Evolutionary conservation across 2,113 vertebrate species (phyloP), one percentile per base, ranked within the genome.

Genomic region (Gymnorhina tibicen): DNA sequence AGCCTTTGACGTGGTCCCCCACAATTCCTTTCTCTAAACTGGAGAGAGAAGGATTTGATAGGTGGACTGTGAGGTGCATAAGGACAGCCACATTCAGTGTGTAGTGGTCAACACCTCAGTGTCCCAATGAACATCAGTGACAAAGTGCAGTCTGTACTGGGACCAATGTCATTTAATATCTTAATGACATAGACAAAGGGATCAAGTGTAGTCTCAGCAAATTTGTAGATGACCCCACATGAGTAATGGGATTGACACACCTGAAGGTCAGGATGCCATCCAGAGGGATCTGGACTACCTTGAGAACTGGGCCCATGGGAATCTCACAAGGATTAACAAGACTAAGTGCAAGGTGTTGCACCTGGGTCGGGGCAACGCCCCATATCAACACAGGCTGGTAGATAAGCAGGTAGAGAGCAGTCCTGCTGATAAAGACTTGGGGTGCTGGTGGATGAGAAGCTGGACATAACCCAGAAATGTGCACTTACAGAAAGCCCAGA

Each of bases 291-390:
- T 62, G n/a, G 20, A 56, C 16, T 49, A 18, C 5, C 13, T 49
- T 56, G 21, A 79, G 24, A 72, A 10, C 24, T 30, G 16, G 6
- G 5, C 5, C 20, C 13, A 35, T 10, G 30, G 9, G 21, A 56
- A 55, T 79, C 20, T n/a, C 30, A 47, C 13, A 19, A 41, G 13
- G 13, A 41, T 47, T 63, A 79, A 41, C 24, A 44, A 55, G 8
- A n/a, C 20, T 24, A 41, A 63, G 3, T 55, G 6, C 9, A 26
- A 70, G 41, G 20, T 21, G 24, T 30, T 72, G 35, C 17, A 12
- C 14, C 21, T 64, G 49, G 11, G 11, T 18, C 1, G 1, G 26
- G 17, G 6, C 20, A 35, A 32, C 0, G 1, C 7, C 5, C 19
- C 4, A 2, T 32, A 49, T 6, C 21, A 79, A 11, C 21, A 49